Base-by-base conservation (phyloP, 2,888 invertebrate genomes). In the Incurvaria masculella region DNA sequence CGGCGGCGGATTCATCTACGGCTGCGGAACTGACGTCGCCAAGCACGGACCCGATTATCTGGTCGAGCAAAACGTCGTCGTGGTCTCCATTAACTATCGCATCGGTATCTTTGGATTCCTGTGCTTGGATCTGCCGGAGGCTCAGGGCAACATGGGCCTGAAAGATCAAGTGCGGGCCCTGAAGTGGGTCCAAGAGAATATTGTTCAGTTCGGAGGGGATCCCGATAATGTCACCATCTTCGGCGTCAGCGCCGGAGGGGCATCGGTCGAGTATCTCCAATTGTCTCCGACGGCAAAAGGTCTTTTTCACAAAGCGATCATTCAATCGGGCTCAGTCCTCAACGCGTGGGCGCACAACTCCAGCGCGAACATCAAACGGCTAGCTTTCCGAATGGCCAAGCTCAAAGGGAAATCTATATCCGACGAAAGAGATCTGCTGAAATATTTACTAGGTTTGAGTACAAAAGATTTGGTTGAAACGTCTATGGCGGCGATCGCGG, bases 241-340 rank as follows among this genome's bases (percentile, higher is more conserved):
- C 56, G 81, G 82, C 11, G 59, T 80, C 3, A 81, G 81, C 57
- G 80, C 81, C 26, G 82, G 81, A 2, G 79, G 68, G 1, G 69
- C 75, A 2, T 70, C 78, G 1, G 70, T 76, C 1, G 75, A 79
- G 54, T 76, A 72, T 52, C 62, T 72, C 5, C 57, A 76, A 48
- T 47, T 79, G 21, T 78, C 79, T 1, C 71, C 72, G 2, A 64
- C 66, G 59, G 64, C 73, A 4, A 65, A 66, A 63, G 81, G 81
- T 16, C 59, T 82, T 33, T 83, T 80, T 50, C 80, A 80, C 51
- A 75, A 72, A 64, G 75, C 72, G 1, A 80, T 82, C 49, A 68
- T 79, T 8, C 80, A 81, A 57, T 82, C 82, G n/a, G 81, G 80
- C 0, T 72, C 78, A 1, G 67, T 78, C 8, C 55, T 82, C 39